Conservation (phyloP, 2,797 vertebrate species). For the Tinamus major region DNA sequence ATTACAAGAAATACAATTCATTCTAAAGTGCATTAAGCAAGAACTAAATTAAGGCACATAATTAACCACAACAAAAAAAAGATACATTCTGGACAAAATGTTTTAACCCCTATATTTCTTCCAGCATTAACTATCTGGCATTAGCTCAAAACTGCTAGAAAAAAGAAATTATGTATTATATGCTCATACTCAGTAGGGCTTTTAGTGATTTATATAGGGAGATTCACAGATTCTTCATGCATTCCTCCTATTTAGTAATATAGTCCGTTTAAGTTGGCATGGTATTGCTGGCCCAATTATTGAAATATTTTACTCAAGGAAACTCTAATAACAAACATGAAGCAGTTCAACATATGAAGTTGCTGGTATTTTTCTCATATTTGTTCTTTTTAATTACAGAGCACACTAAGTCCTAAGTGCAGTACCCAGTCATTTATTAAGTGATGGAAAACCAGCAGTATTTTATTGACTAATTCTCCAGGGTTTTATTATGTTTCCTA, state of each 20-base stretch:
- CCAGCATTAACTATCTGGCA: neutral
- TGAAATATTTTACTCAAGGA: conserved; percentile 47
- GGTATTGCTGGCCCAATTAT: conserved; percentile 44
- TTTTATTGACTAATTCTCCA: conserved; percentile 70
- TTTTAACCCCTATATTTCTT: conserved; percentile 65
- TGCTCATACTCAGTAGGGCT: neutral
- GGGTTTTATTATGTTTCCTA: conserved; percentile 71
- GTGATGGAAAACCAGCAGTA: conserved; percentile 40
- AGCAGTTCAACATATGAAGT: conserved; percentile 58
- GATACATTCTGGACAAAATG: conserved; percentile 30
- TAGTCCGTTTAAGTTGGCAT: conserved; percentile 30
- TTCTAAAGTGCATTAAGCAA: conserved; percentile 69
- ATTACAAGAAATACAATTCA: conserved; percentile 71
- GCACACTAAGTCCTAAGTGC: conserved; percentile 11
- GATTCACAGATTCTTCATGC: conserved; percentile 13
- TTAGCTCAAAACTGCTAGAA: neutral
- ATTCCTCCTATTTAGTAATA: neutral
- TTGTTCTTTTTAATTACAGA: conserved; percentile 74
- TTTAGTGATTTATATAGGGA: conserved; percentile 24
- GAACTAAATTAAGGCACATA: conserved; percentile 65
- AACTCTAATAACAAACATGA: conserved; percentile 37
- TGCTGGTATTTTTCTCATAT: conserved; percentile 59
- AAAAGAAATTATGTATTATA: neutral
- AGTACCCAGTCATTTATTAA: conserved; percentile 60
- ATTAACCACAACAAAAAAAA: conserved; percentile 52